Conservation (phyloP, 2,797 vertebrate species). For the Neostethus bicornis region DNA sequence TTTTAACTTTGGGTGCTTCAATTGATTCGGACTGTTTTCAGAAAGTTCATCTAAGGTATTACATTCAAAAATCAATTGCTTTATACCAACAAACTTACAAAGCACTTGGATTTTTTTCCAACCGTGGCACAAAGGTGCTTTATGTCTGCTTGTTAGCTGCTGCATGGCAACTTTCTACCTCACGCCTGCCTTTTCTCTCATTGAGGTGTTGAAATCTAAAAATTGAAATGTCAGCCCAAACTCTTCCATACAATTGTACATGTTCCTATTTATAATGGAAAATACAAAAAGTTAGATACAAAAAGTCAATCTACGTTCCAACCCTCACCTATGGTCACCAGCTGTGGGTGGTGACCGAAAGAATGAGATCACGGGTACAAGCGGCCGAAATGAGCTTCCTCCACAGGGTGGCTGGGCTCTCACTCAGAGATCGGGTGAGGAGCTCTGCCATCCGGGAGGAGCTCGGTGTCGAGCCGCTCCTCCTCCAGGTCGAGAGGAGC, state of each 20-base stretch:
- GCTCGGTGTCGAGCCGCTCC: too few species aligned
- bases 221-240: background rate
- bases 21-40: constrained; percentile 45
- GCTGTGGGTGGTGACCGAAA: too few species aligned
- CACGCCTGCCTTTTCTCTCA: background rate
- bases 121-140: constrained; percentile 11
- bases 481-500: too few species aligned
- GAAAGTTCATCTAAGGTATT: constrained; percentile 40
- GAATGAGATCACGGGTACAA: too few species aligned
- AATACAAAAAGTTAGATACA: background rate
- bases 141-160: constrained; percentile 8
- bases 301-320: too few species aligned
- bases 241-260: background rate
- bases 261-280: background rate
- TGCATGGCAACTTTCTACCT: constrained; percentile 3
- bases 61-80: constrained; percentile 52
- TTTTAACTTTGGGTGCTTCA: constrained; percentile 27
- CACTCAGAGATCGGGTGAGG: too few species aligned
- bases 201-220: background rate
- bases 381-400: too few species aligned
- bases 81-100: constrained; percentile 26
- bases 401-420: too few species aligned
- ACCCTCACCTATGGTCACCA: too few species aligned
- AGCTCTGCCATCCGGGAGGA: too few species aligned
- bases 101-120: constrained; percentile 25